phyloP scores from a whole-genome alignment of 2,113 vertebrate genomes.

The Ascaphus truei region DNA sequence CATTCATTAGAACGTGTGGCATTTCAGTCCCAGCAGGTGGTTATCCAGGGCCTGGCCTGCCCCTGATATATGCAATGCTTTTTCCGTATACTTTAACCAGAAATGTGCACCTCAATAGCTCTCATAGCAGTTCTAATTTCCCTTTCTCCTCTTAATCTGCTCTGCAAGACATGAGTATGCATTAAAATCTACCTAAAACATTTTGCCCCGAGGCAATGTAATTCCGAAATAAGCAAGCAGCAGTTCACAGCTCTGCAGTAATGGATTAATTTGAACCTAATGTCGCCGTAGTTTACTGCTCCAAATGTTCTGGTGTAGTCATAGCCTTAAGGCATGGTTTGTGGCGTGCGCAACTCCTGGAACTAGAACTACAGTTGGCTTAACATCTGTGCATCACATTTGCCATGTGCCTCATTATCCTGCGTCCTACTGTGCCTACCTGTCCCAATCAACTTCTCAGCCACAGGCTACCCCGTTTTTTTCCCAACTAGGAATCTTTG shows the following conservation, averaged over 20 bases:
- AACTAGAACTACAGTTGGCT: slow-evolving; percentile 76
- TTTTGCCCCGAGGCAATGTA: slow-evolving; percentile 75
- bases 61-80: slow-evolving; percentile 78
- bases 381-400: slow-evolving; percentile 90
- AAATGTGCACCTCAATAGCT: slow-evolving; percentile 69
- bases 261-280: slow-evolving; percentile 86
- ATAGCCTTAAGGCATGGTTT: slow-evolving; percentile 69
- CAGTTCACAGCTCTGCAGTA: slow-evolving; percentile 81
- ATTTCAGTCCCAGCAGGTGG: slow-evolving; percentile 85
- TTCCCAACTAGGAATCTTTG: slow-evolving; percentile 75
- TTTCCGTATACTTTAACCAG: slow-evolving; percentile 78
- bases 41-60: slow-evolving; percentile 65
- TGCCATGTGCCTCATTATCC: slow-evolving; percentile 76
- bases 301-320: slow-evolving; percentile 81
- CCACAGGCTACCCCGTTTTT: slow-evolving; percentile 74
- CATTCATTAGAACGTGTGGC: slow-evolving; percentile 77
- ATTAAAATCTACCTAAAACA: slow-evolving; percentile 85
- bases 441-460: slow-evolving; percentile 76
- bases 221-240: slow-evolving; percentile 80
- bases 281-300: slow-evolving; percentile 79
- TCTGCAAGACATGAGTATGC: slow-evolving; percentile 78
- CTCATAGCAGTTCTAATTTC: slow-evolving; percentile 80
- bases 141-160: slow-evolving; percentile 79
- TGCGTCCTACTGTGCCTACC: slow-evolving; percentile 75
- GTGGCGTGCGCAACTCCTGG: slow-evolving; percentile 72